Conservation (phyloP, 2,113 vertebrate genomes). For the Ptilonorhynchus violaceus region DNA sequence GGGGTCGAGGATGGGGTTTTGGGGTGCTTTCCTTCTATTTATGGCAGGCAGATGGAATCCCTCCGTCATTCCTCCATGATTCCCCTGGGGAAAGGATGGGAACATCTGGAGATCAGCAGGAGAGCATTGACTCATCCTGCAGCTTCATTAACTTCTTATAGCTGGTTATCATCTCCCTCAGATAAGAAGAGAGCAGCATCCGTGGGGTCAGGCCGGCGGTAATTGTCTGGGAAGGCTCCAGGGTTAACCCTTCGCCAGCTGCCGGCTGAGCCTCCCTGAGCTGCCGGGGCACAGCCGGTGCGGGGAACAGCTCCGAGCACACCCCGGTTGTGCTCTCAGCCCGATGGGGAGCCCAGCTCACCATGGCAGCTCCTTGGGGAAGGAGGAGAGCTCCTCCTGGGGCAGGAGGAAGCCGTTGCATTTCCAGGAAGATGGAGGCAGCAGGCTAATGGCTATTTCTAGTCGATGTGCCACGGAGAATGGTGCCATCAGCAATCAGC, state of each 20-base stretch:
- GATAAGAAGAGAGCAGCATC: slow-evolving; percentile 40
- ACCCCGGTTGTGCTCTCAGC: fast-evolving
- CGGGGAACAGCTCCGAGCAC: background rate
- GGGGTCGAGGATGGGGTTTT: background rate
- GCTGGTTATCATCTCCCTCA: slow-evolving; percentile 61
- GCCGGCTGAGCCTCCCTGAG: background rate
- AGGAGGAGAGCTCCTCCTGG: background rate
- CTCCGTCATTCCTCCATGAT: slow-evolving; percentile 33
- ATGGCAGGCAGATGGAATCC: slow-evolving; percentile 15
- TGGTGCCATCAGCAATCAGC: background rate
- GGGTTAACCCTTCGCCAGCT: slow-evolving; percentile 11
- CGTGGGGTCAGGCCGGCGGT: background rate
- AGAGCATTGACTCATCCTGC: slow-evolving; percentile 61
- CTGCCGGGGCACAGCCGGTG: background rate
- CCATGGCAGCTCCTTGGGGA: background rate
- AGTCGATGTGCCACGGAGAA: background rate
- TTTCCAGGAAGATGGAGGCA: background rate
- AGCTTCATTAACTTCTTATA: slow-evolving; percentile 70
- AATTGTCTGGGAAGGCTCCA: slow-evolving; percentile 40
- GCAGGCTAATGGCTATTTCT: background rate
- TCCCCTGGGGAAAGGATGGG: background rate
- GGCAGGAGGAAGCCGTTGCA: background rate
- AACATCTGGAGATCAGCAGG: slow-evolving; percentile 63
- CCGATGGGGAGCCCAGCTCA: background rate
- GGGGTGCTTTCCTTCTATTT: slow-evolving; percentile 13